Conservation (phyloP, 2,113 vertebrate genomes). For the Elgaria multicarinata region DNA sequence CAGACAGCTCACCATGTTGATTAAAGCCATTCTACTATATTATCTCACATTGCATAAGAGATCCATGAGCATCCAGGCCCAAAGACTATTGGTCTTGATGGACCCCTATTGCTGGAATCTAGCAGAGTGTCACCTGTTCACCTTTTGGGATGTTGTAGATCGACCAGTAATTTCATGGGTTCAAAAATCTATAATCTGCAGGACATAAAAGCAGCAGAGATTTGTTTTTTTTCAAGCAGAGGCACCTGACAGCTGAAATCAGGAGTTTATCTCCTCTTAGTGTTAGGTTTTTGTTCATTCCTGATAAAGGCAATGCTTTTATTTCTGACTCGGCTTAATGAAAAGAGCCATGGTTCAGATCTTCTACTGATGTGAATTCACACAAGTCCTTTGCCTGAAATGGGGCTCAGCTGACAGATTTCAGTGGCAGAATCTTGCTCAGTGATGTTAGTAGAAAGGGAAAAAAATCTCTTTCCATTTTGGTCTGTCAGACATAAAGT, state of each 20-base stretch:
- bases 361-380: background rate
- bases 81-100: background rate
- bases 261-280: background rate
- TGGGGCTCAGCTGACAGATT: background rate
- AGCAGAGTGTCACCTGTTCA: background rate
- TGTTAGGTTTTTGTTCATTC: conserved; percentile 23
- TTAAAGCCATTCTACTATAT: background rate
- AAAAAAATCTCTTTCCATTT: background rate
- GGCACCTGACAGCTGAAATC: background rate
- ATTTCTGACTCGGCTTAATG: conserved; percentile 17
- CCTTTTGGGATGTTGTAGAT: background rate
- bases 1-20: no score
- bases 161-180: background rate
- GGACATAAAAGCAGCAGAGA: background rate
- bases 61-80: background rate
- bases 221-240: background rate
- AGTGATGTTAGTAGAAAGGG: background rate
- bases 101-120: no score
- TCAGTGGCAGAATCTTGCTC: background rate
- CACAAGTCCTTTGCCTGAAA: conserved; percentile 5
- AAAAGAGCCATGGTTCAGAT: conserved; percentile 26
- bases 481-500: conserved; percentile 11
- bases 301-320: background rate
- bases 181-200: background rate
- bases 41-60: background rate